Percentiles rank a stretch among this genome's conserved stretches.
These are phyloP conservation scores for Pandemis cinnamomeana DNA, from an alignment of 2,888 invertebrate genomes.

Conservation along the genomic window DNA sequence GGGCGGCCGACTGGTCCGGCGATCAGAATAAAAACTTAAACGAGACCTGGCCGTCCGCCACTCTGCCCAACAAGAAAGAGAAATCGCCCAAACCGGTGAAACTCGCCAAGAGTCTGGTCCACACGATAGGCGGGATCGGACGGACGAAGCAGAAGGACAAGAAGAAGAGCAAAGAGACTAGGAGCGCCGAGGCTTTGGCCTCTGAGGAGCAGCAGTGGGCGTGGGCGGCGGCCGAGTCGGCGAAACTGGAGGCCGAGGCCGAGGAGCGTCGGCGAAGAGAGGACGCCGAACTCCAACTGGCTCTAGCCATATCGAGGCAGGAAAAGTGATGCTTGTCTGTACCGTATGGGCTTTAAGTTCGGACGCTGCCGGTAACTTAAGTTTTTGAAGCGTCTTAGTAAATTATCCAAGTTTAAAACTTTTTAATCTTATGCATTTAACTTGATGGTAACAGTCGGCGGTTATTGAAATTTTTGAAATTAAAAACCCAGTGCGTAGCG, in stretches of 20 bases:
- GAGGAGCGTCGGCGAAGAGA: slow-evolving; percentile 85
- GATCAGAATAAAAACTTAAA: slow-evolving; percentile 71
- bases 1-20: slow-evolving; percentile 67
- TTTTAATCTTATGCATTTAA: neutral
- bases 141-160: slow-evolving; percentile 64
- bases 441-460: neutral
- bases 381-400: neutral
- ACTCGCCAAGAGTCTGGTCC: slow-evolving; percentile 75
- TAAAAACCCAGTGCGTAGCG: neutral
- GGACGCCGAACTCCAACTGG: slow-evolving; percentile 89
- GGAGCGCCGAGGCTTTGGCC: slow-evolving; percentile 56
- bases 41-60: slow-evolving; percentile 75
- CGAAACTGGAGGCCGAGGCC: slow-evolving; percentile 85
- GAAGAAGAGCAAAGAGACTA: slow-evolving; percentile 65
- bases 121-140: slow-evolving; percentile 80
- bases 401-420: neutral
- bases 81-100: slow-evolving; percentile 80
- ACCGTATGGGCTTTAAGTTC: neutral
- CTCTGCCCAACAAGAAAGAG: slow-evolving; percentile 76
- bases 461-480: neutral
- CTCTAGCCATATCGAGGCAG: slow-evolving; percentile 87
- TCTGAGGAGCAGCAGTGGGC: slow-evolving; percentile 89
- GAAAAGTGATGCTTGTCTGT: slow-evolving; percentile 64
- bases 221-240: slow-evolving; percentile 89
- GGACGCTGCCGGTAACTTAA: neutral